Evolutionary conservation across 2,797 vertebrate genomes (phyloP).

Genomic region (Spheniscus humboldti): DNA sequence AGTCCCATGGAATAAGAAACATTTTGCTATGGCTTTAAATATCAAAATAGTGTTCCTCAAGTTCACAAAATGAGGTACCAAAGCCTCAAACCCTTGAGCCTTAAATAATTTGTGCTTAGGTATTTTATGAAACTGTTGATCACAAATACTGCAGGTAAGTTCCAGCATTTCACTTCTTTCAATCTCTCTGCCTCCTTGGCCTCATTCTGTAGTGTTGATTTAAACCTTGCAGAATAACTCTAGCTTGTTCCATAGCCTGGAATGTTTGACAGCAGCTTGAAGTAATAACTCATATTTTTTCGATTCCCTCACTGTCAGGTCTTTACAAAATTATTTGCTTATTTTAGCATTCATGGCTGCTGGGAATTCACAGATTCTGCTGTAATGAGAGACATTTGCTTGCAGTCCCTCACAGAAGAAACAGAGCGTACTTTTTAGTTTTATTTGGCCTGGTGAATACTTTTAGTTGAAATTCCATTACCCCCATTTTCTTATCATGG

Average conservation of each 20-base stretch:
- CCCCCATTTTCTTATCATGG: background rate
- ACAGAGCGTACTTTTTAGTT: background rate
- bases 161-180: background rate
- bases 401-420: background rate
- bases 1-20: background rate
- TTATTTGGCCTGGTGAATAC: background rate
- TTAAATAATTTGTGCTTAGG: background rate
- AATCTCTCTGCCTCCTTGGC: background rate
- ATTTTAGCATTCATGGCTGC: constrained; percentile 10
- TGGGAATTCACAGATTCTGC: background rate
- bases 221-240: background rate
- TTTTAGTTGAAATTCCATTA: background rate
- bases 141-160: background rate
- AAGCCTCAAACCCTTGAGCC: background rate
- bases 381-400: background rate
- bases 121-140: background rate
- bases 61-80: background rate
- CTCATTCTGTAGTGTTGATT: background rate
- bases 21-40: background rate
- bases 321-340: constrained; percentile 25
- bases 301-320: constrained; percentile 15
- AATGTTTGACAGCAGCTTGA: constrained; percentile 35
- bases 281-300: constrained; percentile 39
- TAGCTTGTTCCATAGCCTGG: background rate
- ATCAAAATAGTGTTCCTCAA: background rate